Percentiles rank a stretch among this genome's conserved stretches.
phyloP scores from a whole-genome alignment of 2,113 vertebrate species.

The Campylorhamphus procurvoides region DNA sequence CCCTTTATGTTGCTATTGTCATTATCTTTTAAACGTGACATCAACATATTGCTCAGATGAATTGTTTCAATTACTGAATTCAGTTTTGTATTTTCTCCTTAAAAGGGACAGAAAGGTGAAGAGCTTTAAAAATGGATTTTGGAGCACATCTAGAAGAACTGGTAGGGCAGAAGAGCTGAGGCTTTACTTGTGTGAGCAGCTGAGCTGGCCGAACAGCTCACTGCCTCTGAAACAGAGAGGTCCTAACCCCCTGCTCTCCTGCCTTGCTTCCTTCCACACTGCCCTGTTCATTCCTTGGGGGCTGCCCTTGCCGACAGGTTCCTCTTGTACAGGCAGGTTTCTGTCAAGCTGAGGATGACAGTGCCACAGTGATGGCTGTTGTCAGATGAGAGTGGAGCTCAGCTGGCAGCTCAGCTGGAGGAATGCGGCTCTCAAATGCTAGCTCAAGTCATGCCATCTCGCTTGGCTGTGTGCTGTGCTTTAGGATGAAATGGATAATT shows the following conservation, averaged over 20 bases:
- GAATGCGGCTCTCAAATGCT: neutral
- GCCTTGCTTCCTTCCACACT: neutral
- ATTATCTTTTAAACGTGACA: neutral
- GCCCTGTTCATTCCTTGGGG: neutral
- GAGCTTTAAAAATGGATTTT: neutral
- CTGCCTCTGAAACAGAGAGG: neutral
- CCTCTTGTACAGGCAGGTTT: neutral
- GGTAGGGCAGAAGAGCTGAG: neutral
- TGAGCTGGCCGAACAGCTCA: neutral
- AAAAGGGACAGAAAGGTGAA: neutral
- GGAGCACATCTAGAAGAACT: neutral
- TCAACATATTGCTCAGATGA: neutral
- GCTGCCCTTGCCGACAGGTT: neutral
- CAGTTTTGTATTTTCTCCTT: neutral
- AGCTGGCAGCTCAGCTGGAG: neutral
- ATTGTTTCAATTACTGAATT: neutral
- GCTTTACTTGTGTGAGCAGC: neutral
- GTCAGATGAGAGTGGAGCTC: neutral
- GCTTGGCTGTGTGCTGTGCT: neutral
- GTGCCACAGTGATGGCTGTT: neutral
- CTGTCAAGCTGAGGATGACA: neutral
- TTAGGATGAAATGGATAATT: neutral
- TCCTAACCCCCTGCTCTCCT: neutral
- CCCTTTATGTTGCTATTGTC: neutral
- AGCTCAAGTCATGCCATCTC: neutral